Conservation (phyloP, 2,888 invertebrate species). For the Phyto melanocephala region DNA sequence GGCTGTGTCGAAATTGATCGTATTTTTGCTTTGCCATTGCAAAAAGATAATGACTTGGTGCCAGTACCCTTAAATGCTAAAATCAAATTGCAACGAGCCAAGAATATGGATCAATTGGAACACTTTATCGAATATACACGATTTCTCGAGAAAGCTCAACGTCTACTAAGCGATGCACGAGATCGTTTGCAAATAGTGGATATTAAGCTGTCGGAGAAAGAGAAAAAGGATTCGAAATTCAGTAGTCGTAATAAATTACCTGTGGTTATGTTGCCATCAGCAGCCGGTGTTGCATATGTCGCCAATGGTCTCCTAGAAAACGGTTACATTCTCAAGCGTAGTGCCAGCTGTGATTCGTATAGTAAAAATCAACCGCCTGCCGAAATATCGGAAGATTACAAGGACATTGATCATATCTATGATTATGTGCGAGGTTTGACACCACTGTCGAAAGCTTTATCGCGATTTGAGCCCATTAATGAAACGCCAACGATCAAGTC, state of each 20-base stretch:
- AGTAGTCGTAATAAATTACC: slow-evolving; percentile 77
- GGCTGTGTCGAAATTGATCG: slow-evolving; percentile 91
- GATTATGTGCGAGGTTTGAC: slow-evolving; percentile 96
- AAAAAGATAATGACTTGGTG: slow-evolving; percentile 88
- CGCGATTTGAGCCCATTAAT: slow-evolving; percentile 79
- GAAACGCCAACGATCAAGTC: slow-evolving; percentile 79
- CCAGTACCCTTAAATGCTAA: slow-evolving; percentile 92
- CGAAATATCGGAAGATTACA: slow-evolving; percentile 90
- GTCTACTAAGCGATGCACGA: slow-evolving; percentile 85
- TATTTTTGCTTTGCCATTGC: slow-evolving; percentile 89
- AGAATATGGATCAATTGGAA: slow-evolving; percentile 89
- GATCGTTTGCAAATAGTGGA: slow-evolving; percentile 90
- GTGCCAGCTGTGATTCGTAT: slow-evolving; percentile 87
- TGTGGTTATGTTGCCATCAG: slow-evolving; percentile 77
- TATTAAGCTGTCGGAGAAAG: slow-evolving; percentile 86
- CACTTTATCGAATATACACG: slow-evolving; percentile 87
- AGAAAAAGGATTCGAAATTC: slow-evolving; percentile 79
- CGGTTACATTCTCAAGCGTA: slow-evolving; percentile 86
- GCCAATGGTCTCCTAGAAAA: slow-evolving; percentile 71
- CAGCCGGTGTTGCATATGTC: slow-evolving; percentile 71
- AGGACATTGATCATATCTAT: slow-evolving; percentile 97
- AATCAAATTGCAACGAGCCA: slow-evolving; percentile 89
- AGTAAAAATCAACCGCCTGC: slow-evolving; percentile 78
- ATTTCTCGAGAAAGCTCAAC: slow-evolving; percentile 87
- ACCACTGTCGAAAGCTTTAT: slow-evolving; percentile 88